A percentile compares a stretch with the other conserved stretches of the same genome.
phyloP scores from a whole-genome alignment of 2,888 invertebrate genomes.

The Andrena dorsata region DNA sequence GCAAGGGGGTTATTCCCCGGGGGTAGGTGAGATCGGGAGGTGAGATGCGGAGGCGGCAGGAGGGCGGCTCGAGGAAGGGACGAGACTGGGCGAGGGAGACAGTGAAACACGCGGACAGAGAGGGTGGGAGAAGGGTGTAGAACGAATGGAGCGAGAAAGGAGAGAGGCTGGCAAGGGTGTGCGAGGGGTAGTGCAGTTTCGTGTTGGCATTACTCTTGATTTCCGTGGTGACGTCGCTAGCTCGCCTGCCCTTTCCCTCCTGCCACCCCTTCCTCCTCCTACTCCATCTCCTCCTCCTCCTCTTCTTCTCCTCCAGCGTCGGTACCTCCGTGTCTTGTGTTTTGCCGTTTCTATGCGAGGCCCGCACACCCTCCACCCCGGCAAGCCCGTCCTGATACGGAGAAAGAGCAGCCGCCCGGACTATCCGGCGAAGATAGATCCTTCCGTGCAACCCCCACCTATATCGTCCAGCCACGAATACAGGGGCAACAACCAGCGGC shows the following conservation, averaged over 20 bases:
- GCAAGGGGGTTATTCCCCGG: conserved; percentile 77
- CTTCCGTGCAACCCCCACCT: conserved; percentile 61
- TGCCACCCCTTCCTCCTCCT: conserved; percentile 19
- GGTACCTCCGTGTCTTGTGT: conserved; percentile 76
- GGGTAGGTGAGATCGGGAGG: conserved; percentile 71
- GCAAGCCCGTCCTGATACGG: conserved; percentile 58
- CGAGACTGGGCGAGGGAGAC: conserved; percentile 19
- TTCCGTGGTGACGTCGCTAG: conserved; percentile 86
- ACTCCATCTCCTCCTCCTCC: conserved; percentile 44
- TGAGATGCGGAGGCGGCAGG: conserved; percentile 65
- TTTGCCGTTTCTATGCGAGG: conserved; percentile 73
- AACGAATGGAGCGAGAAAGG: conserved; percentile 68
- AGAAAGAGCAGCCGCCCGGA: conserved; percentile 71
- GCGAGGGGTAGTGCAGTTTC: conserved; percentile 85
- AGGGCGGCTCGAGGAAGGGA: conserved; percentile 53
- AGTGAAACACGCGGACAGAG: conserved; percentile 4
- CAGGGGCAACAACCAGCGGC: conserved; percentile 17
- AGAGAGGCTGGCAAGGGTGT: conserved; percentile 74
- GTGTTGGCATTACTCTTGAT: conserved; percentile 89
- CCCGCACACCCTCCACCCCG: conserved; percentile 38
- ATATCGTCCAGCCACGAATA: conserved; percentile 51
- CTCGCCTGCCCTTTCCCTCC: conserved; percentile 74
- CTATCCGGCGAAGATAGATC: conserved; percentile 75
- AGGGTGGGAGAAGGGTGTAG: conserved; percentile 53
- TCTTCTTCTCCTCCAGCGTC: conserved; percentile 53